Evolutionary conservation across 2,888 invertebrate species (phyloP), one percentile per base, ranked within the genome.

Genomic region (Drosophila pseudotakahashii): DNA sequence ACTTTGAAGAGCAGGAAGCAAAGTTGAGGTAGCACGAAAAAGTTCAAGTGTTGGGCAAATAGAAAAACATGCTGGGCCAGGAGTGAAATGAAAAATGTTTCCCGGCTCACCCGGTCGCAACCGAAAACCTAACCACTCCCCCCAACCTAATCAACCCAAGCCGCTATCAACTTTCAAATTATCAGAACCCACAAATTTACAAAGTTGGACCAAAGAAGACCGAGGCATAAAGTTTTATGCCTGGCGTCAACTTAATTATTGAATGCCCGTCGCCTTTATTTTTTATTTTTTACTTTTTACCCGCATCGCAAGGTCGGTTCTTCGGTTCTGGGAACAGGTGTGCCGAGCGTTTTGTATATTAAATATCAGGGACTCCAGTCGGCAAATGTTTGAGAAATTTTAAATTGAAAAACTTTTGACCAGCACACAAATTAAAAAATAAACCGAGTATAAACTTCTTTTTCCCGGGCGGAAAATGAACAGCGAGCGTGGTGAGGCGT

Each of bases 391-490:
- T 60, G 59, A 76, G 57, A 79, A 73, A 79, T 85, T 83, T 83
- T 82, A 88, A 83, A 83, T 83, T 83, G 81, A 83, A 83, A 83
- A 83, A 83, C 81, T 71, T 83, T 83, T 85, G 77, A 75, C 77
- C 71, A 71, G 57, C 69, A 62, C 67, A 76, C 78, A 88, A 83
- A 83, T 82, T 83, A 78, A 86, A 83, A 82, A 78, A 61, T 71
- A 73, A 73, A 72, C 75, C 66, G 66, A 53, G 66, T 50, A 57
- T 52, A 71, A 71, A 71, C 66, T 75, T 75, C 53, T 53, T 59
- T 39, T 39, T 39, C 36, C 62, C 41, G 58, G 59, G 30, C 51
- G 52, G 61, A 45, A 61, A 63, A 54, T 42, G 52, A 73, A 53
- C 50, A 63, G 30, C 30, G 39, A 26, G 7, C 11, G 51, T 0